These are phyloP conservation scores for Turdus rufiventris DNA, from an alignment of 2,113 vertebrate genomes.

Conservation along the genomic window DNA sequence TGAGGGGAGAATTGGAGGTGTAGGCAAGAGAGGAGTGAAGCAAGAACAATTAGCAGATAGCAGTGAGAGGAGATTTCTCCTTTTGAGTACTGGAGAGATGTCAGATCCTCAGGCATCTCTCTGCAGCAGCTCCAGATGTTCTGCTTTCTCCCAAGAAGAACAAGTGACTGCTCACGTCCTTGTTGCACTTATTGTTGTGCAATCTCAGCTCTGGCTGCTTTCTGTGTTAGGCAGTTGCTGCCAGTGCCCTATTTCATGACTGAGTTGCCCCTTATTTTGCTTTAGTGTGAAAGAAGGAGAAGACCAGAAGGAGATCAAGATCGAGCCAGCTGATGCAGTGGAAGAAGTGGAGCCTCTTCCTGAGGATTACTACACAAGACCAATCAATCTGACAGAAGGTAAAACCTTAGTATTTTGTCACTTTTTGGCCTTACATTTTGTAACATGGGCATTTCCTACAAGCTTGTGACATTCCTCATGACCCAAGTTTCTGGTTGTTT, in stretches of 20 bases:
- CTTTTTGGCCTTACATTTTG: not conserved
- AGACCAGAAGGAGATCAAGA: constrained; percentile 94
- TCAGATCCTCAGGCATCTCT: not conserved
- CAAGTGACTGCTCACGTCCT: not conserved
- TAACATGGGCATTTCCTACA: not conserved
- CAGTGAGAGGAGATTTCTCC: not conserved
- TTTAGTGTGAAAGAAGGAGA: constrained; percentile 94
- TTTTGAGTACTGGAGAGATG: rapidly evolving
- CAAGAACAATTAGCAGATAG: not conserved
- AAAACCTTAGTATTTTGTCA: not conserved
- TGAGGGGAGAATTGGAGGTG: not conserved
- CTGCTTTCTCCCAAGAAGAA: not conserved
- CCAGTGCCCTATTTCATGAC: not conserved
- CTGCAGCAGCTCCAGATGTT: not conserved
- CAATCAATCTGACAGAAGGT: constrained; percentile 94
- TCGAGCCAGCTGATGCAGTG: constrained; percentile 89
- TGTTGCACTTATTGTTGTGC: not conserved
- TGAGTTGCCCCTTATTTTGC: not conserved
- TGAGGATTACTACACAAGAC: constrained; percentile 93
- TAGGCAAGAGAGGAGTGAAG: not conserved
- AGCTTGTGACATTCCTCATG: not conserved
- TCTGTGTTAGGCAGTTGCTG: not conserved
- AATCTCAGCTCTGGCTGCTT: rapidly evolving
- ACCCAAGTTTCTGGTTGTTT: not conserved
- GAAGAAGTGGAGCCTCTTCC: constrained; percentile 96